phyloP scores from a whole-genome alignment of 2,888 invertebrate genomes.

The Lagria hirta region DNA sequence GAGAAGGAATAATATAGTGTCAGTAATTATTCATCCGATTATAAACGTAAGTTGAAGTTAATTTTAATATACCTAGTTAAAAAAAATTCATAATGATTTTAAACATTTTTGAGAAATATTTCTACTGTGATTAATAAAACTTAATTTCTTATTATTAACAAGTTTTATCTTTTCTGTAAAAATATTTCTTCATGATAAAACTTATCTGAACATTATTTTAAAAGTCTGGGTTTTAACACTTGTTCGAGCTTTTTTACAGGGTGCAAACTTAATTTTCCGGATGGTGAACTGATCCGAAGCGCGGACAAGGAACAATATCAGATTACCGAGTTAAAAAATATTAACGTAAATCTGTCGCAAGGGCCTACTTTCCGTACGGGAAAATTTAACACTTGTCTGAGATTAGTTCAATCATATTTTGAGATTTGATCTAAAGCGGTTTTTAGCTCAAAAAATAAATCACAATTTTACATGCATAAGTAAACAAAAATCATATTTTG shows the following conservation, averaged over 20 bases:
- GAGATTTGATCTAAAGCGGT: slow-evolving; percentile 10
- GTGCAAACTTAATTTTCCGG: slow-evolving; percentile 56
- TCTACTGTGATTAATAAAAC: too few relatives aligned
- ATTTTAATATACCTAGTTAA: too few relatives aligned
- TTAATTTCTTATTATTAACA: too few relatives aligned
- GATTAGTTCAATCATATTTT: slow-evolving; percentile 35
- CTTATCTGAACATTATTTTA: slow-evolving; percentile 1
- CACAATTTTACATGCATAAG: too few relatives aligned
- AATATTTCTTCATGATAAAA: slow-evolving; percentile 1
- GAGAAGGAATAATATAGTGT: too few relatives aligned
- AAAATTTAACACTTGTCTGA: slow-evolving; percentile 41
- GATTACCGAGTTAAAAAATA: slow-evolving; percentile 53
- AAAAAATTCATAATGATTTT: too few relatives aligned
- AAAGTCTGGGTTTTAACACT: slow-evolving; percentile 45
- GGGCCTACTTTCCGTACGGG: slow-evolving; percentile 31
- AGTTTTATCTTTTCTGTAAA: too few relatives aligned
- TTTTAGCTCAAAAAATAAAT: too few relatives aligned
- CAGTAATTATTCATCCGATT: too few relatives aligned
- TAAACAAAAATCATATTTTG: too few relatives aligned
- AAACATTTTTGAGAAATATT: too few relatives aligned
- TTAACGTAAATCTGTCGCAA: slow-evolving; percentile 41
- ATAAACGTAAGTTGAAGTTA: too few relatives aligned
- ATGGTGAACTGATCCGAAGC: slow-evolving; percentile 52
- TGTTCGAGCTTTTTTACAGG: slow-evolving; percentile 44
- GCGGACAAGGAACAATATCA: slow-evolving; percentile 54